phyloP scores from a whole-genome alignment of 2,797 vertebrate genomes.

The Sarcoramphus papa region DNA sequence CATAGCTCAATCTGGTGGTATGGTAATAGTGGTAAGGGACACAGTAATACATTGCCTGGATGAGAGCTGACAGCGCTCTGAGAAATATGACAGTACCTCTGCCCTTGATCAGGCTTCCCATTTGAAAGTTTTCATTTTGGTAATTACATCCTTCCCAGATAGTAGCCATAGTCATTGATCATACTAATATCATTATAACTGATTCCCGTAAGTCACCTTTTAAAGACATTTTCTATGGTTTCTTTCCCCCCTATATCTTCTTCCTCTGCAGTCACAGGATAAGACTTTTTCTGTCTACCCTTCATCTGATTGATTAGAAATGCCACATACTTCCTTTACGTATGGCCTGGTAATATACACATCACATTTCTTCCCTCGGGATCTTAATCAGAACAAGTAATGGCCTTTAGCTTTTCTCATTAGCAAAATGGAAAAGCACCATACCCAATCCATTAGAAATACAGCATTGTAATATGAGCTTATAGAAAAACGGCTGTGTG shows the following conservation, averaged over 20 bases:
- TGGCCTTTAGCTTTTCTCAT: slow-evolving; percentile 87
- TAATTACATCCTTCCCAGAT: slow-evolving; percentile 61
- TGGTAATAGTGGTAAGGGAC: not conserved
- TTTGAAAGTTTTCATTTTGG: slow-evolving; percentile 59
- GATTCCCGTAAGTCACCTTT: slow-evolving; percentile 62
- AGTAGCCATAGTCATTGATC: slow-evolving; percentile 35
- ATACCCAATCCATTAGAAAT: slow-evolving; percentile 82
- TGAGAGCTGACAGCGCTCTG: slow-evolving; percentile 30
- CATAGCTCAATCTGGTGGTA: not conserved
- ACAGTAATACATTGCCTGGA: not conserved
- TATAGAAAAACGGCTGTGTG: slow-evolving; percentile 67
- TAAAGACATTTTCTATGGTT: slow-evolving; percentile 36
- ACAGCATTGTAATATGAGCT: slow-evolving; percentile 78
- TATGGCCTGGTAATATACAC: slow-evolving; percentile 63
- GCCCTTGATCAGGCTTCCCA: slow-evolving; percentile 40
- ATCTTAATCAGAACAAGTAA: slow-evolving; percentile 81
- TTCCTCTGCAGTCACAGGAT: slow-evolving; percentile 11
- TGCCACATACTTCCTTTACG: slow-evolving; percentile 44
- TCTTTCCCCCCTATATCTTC: not conserved
- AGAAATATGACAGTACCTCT: slow-evolving; percentile 53
- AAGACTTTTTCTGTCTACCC: slow-evolving; percentile 25
- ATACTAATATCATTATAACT: slow-evolving; percentile 52
- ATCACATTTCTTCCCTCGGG: slow-evolving; percentile 57
- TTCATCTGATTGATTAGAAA: slow-evolving; percentile 39
- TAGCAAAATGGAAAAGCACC: slow-evolving; percentile 81